Evolutionary conservation across 2,888 invertebrate species (phyloP).

Genomic region (Hartigia nigra): DNA sequence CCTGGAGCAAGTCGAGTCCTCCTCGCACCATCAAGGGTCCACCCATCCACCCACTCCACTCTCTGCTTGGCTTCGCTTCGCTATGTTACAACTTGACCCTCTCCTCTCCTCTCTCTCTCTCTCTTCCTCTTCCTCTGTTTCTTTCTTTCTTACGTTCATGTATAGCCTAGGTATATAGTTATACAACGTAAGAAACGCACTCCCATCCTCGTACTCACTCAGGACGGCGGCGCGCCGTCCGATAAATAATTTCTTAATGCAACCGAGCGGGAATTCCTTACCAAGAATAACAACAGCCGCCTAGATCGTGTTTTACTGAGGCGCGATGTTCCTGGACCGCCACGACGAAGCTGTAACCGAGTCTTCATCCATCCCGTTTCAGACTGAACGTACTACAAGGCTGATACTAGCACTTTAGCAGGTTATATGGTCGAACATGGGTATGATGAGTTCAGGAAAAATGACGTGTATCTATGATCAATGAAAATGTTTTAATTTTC

Average conservation of each 20-base stretch:
- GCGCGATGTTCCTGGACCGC: constrained; percentile 3
- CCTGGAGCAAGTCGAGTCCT: background rate
- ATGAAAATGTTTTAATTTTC: background rate
- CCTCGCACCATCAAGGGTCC: background rate
- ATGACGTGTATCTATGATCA: background rate
- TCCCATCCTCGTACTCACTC: background rate
- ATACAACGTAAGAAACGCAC: background rate
- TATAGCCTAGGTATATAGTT: background rate
- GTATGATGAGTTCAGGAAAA: no score
- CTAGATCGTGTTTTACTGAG: constrained; percentile 8
- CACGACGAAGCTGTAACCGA: background rate
- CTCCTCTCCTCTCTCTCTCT: background rate
- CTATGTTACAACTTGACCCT: background rate
- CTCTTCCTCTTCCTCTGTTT: background rate
- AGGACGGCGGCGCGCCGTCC: background rate
- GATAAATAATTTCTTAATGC: constrained; percentile 10
- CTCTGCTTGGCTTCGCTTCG: background rate
- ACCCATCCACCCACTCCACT: background rate
- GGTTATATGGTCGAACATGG: no score
- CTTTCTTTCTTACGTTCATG: background rate
- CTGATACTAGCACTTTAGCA: background rate
- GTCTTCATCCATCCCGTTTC: background rate
- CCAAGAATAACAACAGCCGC: constrained; percentile 10
- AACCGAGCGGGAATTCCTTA: constrained; percentile 8
- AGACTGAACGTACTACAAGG: background rate